Percentiles rank a stretch among this genome's conserved stretches.
These are phyloP conservation scores for Dicroscelio sp. DNA, from an alignment of 2,888 invertebrate species.

Conservation along the genomic window DNA sequence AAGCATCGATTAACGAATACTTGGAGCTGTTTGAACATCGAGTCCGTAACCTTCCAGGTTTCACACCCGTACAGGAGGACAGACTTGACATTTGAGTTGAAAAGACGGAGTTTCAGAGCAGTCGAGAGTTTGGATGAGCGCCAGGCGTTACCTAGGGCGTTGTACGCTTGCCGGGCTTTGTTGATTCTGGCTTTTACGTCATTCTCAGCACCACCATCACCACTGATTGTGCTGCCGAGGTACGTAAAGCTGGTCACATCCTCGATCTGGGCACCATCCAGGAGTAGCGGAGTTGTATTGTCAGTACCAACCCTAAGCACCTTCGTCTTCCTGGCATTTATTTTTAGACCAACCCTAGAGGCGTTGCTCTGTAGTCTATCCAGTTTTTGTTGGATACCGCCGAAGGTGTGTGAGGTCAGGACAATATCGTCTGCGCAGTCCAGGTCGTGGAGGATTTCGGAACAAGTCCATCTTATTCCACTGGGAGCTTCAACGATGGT, in stretches of 20 bases:
- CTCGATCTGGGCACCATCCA: neutral
- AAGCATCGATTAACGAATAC: neutral
- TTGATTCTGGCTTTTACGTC: neutral
- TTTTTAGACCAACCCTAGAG: neutral
- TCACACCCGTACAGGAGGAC: neutral
- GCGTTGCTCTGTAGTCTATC: neutral
- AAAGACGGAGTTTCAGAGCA: neutral
- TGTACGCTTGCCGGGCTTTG: slow-evolving; percentile 24
- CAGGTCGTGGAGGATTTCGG: slow-evolving; percentile 30
- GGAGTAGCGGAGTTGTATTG: neutral
- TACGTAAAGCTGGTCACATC: neutral
- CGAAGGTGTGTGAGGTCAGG: slow-evolving; percentile 16
- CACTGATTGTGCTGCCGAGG: slow-evolving; percentile 1
- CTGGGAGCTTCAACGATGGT: slow-evolving; percentile 1
- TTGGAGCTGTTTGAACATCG: neutral
- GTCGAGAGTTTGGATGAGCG: neutral
- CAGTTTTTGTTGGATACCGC: slow-evolving; percentile 26
- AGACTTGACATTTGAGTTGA: slow-evolving; percentile 10
- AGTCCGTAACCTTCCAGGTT: slow-evolving; percentile 9
- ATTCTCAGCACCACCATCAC: neutral
- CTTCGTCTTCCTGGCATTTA: neutral
- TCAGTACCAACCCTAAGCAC: neutral
- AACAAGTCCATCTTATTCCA: slow-evolving; percentile 22
- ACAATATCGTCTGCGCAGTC: slow-evolving; percentile 46
- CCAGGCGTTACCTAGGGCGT: neutral